phyloP scores from a whole-genome alignment of 2,888 invertebrate genomes.

The Taenaris catops region DNA sequence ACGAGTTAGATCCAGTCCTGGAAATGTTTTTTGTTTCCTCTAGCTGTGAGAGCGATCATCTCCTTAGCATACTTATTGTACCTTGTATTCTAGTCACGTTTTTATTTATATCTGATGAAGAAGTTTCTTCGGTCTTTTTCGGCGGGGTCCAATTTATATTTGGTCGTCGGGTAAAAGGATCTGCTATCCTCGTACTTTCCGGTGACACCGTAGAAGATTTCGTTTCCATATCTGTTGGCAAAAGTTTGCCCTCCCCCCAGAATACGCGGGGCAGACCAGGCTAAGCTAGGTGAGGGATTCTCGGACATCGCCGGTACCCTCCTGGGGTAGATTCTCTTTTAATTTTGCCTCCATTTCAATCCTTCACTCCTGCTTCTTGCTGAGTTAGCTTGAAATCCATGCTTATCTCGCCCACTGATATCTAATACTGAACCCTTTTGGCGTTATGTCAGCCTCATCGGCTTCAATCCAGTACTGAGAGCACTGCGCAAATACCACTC shows the following conservation, averaged over 20 bases:
- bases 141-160: background rate
- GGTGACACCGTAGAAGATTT: too few relatives aligned
- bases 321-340: background rate
- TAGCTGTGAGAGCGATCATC: background rate
- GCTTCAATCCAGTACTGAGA: background rate
- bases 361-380: background rate
- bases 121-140: background rate
- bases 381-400: background rate
- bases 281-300: background rate
- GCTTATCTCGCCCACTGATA: background rate
- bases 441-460: background rate
- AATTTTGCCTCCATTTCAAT: background rate
- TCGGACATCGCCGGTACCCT: background rate
- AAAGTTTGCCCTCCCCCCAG: background rate
- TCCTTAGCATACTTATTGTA: background rate
- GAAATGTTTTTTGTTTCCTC: background rate
- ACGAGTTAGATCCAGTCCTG: background rate
- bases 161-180: background rate
- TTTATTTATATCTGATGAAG: background rate
- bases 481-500: background rate
- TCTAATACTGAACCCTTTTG: background rate
- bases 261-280: constrained; percentile 1
- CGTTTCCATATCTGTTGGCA: background rate
- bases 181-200: background rate
- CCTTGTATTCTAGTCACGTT: background rate